Percentiles rank a stretch among this genome's conserved stretches.
Evolutionary conservation across 2,888 invertebrate species (phyloP).

Genomic region (Candidula unifasciata): DNA sequence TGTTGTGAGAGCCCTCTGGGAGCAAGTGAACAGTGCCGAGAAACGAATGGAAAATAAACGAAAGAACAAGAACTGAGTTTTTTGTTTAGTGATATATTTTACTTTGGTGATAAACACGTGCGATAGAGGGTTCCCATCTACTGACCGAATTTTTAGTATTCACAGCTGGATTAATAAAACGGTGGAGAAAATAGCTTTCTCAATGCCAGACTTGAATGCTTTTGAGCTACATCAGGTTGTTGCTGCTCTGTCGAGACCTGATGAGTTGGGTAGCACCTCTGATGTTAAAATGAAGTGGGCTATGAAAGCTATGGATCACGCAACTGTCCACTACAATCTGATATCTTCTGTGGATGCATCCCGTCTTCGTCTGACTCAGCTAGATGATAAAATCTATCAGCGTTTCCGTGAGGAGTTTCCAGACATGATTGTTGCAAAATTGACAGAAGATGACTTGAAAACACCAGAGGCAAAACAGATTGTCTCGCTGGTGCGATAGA

Average conservation of each 20-base stretch:
- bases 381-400: conserved; percentile 88
- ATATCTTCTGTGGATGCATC: conserved; percentile 92
- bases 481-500: no score
- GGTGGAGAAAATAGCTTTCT: conserved; percentile 42
- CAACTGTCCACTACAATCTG: conserved; percentile 94
- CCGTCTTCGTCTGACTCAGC: conserved; percentile 87
- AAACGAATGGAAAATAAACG: no score
- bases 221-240: conserved; percentile 46
- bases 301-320: conserved; percentile 93
- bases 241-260: conserved; percentile 34
- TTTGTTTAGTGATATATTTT: no score
- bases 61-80: no score
- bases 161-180: no score
- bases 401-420: conserved; percentile 92
- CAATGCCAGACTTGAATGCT: conserved; percentile 78
- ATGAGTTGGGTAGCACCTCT: conserved; percentile 58
- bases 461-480: no score
- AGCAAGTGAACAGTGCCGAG: no score
- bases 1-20: no score
- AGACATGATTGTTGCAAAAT: conserved; percentile 85
- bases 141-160: no score
- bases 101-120: no score
- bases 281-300: conserved; percentile 93
- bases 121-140: no score
- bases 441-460: conserved; percentile 89